Evolutionary conservation across 2,888 invertebrate species (phyloP).

Genomic region (Latheticus oryzae): DNA sequence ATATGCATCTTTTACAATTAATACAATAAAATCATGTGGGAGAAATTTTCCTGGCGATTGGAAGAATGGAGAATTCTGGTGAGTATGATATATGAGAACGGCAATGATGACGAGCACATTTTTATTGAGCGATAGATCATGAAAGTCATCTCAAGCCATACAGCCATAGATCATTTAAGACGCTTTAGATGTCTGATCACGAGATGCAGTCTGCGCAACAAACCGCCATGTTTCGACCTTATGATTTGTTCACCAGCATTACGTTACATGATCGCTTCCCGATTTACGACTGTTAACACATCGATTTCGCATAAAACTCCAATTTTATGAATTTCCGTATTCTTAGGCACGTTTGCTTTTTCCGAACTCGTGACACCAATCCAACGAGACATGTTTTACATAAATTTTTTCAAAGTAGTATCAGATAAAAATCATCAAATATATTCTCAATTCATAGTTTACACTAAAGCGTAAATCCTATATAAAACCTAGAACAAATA

Average conservation of each 20-base stretch:
- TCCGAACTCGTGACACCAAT: background rate
- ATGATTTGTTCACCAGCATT: constrained; percentile 24
- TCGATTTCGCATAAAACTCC: constrained; percentile 40
- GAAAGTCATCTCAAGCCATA: constrained; percentile 31
- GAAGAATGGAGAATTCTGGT: too few relatives aligned
- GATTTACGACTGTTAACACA: constrained; percentile 39
- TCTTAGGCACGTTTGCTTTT: constrained; percentile 16
- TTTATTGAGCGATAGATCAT: constrained; percentile 37
- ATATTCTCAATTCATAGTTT: too few relatives aligned
- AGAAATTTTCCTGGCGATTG: too few relatives aligned
- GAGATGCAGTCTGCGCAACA: constrained; percentile 30
- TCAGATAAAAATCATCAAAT: too few relatives aligned
- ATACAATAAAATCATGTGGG: too few relatives aligned
- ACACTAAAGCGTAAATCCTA: too few relatives aligned
- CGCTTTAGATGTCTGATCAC: constrained; percentile 34
- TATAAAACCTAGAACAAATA: too few relatives aligned
- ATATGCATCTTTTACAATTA: too few relatives aligned
- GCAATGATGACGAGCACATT: constrained; percentile 27
- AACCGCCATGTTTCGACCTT: constrained; percentile 14
- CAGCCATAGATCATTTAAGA: constrained; percentile 33
- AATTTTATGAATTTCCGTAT: constrained; percentile 19
- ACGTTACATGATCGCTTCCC: constrained; percentile 22
- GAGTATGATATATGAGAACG: constrained; percentile 23
- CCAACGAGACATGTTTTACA: too few relatives aligned
- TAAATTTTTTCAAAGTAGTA: too few relatives aligned